phyloP scores from a whole-genome alignment of 2,113 vertebrate genomes.

The Nesoenas mayeri region DNA sequence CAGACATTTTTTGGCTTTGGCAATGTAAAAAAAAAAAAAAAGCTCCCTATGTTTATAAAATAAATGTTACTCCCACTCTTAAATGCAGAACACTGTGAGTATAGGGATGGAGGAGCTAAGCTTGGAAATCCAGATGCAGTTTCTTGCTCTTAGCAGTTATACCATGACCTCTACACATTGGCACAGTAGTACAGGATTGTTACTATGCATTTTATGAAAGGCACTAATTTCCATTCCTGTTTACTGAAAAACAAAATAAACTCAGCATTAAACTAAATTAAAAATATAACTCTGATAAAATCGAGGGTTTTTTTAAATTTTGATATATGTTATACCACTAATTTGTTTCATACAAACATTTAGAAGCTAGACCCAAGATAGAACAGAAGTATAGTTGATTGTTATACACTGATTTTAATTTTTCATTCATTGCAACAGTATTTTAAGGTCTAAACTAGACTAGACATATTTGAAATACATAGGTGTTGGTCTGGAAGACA shows the following conservation, averaged over 20 bases:
- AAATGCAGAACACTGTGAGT: not conserved
- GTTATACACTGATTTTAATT: not conserved
- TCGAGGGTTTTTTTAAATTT: not conserved
- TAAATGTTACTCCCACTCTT: not conserved
- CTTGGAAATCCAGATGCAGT: not conserved
- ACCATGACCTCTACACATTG: not conserved
- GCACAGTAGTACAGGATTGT: not conserved
- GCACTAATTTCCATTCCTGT: not conserved
- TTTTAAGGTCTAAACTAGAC: not conserved
- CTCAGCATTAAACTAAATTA: not conserved
- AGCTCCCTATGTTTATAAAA: not conserved
- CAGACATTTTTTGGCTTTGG: not conserved
- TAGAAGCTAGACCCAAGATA: not conserved
- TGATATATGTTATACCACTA: not conserved
- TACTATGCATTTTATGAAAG: not conserved
- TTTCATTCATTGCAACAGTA: not conserved
- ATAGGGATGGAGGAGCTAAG: not conserved
- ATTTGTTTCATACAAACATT: not conserved
- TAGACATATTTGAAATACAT: not conserved
- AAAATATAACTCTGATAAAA: not conserved
- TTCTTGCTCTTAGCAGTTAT: not conserved
- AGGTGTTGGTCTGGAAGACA: not conserved
- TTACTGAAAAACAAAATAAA: not conserved
- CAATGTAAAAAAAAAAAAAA: not conserved
- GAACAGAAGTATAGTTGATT: not conserved